A percentile compares a stretch with the other conserved stretches of the same genome.
phyloP scores from a whole-genome alignment of 23 tunicate species.

The Halocynthia aurantium region DNA sequence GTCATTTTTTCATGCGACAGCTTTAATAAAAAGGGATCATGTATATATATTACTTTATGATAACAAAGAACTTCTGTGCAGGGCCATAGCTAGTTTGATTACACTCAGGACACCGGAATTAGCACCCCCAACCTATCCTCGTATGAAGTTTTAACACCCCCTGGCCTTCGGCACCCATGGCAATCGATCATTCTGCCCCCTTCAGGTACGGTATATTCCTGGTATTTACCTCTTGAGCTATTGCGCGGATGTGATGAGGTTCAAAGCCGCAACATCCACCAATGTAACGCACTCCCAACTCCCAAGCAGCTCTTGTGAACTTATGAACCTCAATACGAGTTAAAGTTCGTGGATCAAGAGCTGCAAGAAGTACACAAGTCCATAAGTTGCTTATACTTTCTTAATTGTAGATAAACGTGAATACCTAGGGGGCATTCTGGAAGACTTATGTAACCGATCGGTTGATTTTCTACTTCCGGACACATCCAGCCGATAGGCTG shows the following conservation, averaged over 20 bases:
- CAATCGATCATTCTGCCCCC: background rate
- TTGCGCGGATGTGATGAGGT: constrained; percentile 85
- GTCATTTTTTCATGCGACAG: no score
- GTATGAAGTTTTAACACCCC: background rate
- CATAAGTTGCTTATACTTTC: background rate
- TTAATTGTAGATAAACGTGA: background rate
- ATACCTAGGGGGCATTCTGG: constrained; percentile 67
- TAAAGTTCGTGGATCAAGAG: constrained; percentile 57
- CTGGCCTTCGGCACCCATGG: background rate
- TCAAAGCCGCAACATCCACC: constrained; percentile 98
- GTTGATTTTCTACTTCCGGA: constrained; percentile 69
- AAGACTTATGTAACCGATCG: constrained; percentile 46
- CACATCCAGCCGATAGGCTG: constrained; percentile 89
- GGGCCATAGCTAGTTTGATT: no score
- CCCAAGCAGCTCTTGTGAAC: constrained; percentile 79
- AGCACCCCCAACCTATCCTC: no score
- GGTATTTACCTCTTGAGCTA: constrained; percentile 73
- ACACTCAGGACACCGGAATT: no score
- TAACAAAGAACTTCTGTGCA: no score
- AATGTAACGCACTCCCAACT: constrained; percentile 79
- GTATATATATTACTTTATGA: no score
- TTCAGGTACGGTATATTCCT: no score
- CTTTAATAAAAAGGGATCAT: no score
- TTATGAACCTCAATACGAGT: constrained; percentile 71
- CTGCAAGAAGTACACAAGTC: constrained; percentile 10